phyloP scores from a whole-genome alignment of 2,113 vertebrate species.

The Chelonoidis abingdonii region DNA sequence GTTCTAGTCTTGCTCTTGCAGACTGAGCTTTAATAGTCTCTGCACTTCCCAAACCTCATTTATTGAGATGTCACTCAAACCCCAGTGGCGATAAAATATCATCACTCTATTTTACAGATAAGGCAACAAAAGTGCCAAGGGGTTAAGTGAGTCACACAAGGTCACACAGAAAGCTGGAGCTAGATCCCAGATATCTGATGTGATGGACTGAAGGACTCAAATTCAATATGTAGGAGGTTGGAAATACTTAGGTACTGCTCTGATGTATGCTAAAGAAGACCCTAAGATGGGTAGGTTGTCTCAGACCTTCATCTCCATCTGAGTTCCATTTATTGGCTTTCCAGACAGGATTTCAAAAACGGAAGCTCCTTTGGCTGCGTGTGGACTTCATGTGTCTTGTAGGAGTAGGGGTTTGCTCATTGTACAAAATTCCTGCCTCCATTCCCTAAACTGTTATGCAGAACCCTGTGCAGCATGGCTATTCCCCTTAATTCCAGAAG shows the following conservation, averaged over 20 bases:
- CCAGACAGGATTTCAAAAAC: slow-evolving; percentile 44
- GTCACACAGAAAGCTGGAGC: neutral
- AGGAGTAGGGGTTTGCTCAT: slow-evolving; percentile 4
- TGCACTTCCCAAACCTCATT: slow-evolving; percentile 57
- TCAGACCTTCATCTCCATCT: neutral
- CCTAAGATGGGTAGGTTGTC: neutral
- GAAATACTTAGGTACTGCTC: neutral
- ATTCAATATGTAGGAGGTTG: neutral
- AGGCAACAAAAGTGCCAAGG: neutral
- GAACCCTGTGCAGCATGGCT: neutral
- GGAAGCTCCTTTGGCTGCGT: neutral
- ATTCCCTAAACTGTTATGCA: slow-evolving; percentile 39
- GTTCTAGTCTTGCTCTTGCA: slow-evolving; percentile 67
- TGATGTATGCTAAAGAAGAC: neutral
- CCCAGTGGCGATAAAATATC: neutral
- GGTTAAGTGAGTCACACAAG: neutral
- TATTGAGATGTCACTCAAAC: neutral
- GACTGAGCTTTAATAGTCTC: slow-evolving; percentile 70
- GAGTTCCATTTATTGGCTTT: neutral
- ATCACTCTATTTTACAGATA: neutral
- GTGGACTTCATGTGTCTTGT: slow-evolving; percentile 60
- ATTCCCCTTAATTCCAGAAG: slow-evolving; percentile 13
- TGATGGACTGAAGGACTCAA: neutral
- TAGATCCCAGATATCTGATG: neutral
- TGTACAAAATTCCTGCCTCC: neutral